Base-by-base conservation (phyloP, 1,140 invertebrate species). In the Gryllus bimaculatus region DNA sequence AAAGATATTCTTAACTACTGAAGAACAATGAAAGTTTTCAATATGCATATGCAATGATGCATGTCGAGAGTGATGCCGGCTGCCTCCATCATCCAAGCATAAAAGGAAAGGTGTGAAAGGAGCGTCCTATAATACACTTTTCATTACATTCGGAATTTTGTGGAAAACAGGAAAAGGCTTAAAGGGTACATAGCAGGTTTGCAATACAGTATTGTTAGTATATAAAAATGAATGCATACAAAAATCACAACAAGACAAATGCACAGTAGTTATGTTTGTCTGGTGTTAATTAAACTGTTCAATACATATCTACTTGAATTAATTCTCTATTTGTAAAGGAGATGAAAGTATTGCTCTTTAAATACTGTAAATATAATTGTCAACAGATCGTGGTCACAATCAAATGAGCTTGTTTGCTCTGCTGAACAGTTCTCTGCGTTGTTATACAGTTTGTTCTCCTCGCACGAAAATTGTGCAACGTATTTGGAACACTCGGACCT, bases 351-450 rank as follows among this genome's bases (percentile, higher is more conserved):
- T 66, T 66, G 54, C 54, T 66, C 54, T 66, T 66, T 66, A 66
- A 66, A 66, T 66, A 66, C 54, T 66, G 54, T 66, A 66, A 66
- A 66, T 66, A 66, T 66, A 66, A 66, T 66, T 66, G 54, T 66
- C 54, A 66, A 66, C 54, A 66, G 54, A 66, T 66, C 54, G 54
- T 66, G 54, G 54, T 66, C 26, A 66, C 54, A 66, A 66, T 66
- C 54, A 66, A 66, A 66, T 66, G 54, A 66, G 18, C 54, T 10
- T 66, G 54, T 66, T 66, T 66, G 54, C 54, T 66, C 54, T 66
- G 10, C 10, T 66, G 54, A 66, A 66, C 54, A 66, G 54, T 66
- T 66, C 54, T 13, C 10, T 66, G 54, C 54, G 18, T 66, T 13
- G 54, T 66, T 66, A 66, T 66, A 66, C 54, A 66, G 54, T 66